Evolutionary conservation across 2,113 vertebrate species (phyloP).

Genomic region (Hoplias malabaricus): DNA sequence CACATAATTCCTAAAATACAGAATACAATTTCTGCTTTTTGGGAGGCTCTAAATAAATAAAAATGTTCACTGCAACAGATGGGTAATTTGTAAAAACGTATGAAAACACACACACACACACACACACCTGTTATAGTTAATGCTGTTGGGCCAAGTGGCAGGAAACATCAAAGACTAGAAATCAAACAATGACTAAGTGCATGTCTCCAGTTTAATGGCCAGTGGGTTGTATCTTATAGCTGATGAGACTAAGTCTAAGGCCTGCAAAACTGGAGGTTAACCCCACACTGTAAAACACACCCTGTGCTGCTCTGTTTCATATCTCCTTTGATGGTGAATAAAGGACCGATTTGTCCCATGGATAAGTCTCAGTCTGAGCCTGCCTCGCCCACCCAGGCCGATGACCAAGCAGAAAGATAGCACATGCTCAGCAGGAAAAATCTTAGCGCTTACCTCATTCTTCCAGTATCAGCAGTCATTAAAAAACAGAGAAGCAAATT

Average conservation of each 20-base stretch:
- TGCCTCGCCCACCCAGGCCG: slow-evolving; percentile 66
- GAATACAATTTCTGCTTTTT: too few relatives aligned
- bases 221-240: slow-evolving; percentile 18
- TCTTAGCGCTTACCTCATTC: slow-evolving; percentile 3
- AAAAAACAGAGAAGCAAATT: slow-evolving; percentile 25
- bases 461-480: not conserved
- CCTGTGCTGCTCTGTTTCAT: slow-evolving; percentile 60
- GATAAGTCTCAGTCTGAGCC: slow-evolving; percentile 57
- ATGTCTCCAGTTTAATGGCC: slow-evolving; percentile 49
- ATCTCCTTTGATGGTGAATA: slow-evolving; percentile 68
- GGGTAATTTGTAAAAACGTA: too few relatives aligned
- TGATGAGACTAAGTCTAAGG: slow-evolving; percentile 44
- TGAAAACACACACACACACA: slow-evolving; percentile 35
- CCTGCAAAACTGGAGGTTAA: slow-evolving; percentile 49
- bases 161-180: slow-evolving; percentile 51
- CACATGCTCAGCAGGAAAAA: not conserved
- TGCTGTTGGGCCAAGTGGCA: slow-evolving; percentile 19
- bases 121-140: slow-evolving; percentile 45
- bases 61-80: too few relatives aligned
- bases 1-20: too few relatives aligned
- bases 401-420: slow-evolving; percentile 29
- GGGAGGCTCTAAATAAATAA: too few relatives aligned
- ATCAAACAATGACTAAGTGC: slow-evolving; percentile 32
- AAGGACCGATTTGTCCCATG: slow-evolving; percentile 57
- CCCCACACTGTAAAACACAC: slow-evolving; percentile 58